Percentiles rank a stretch among this genome's conserved stretches.
Evolutionary conservation across 2,888 invertebrate species (phyloP).

Genomic region (Andricus curvator): DNA sequence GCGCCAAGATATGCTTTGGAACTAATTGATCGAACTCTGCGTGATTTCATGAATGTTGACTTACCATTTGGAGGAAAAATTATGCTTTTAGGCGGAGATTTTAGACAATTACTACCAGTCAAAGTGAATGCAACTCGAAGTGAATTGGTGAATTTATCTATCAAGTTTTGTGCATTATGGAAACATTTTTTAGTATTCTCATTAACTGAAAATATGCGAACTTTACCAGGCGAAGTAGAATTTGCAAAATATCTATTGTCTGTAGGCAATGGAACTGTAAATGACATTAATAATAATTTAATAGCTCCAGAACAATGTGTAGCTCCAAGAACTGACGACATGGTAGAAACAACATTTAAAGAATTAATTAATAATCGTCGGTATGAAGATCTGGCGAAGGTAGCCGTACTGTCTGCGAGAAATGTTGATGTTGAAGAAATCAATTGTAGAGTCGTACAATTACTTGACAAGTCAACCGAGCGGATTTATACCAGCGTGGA

Average conservation of each 20-base stretch:
- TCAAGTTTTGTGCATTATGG: no score
- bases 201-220: conserved; percentile 44
- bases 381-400: conserved; percentile 47
- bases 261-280: no score
- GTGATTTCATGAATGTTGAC: conserved; percentile 42
- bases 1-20: conserved; percentile 55
- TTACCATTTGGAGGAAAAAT: conserved; percentile 60
- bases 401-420: conserved; percentile 50
- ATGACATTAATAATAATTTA: no score
- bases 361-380: conserved; percentile 39
- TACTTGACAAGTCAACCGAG: conserved; percentile 47
- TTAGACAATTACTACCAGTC: conserved; percentile 49
- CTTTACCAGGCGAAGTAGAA: conserved; percentile 43
- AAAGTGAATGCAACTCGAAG: conserved; percentile 29
- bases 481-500: conserved; percentile 48
- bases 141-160: no score
- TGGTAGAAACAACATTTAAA: conserved; percentile 47
- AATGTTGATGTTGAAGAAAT: conserved; percentile 54
- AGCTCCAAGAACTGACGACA: conserved; percentile 41
- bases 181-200: conserved; percentile 20
- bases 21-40: conserved; percentile 36
- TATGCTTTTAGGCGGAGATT: conserved; percentile 51
- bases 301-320: no score
- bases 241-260: conserved; percentile 32
- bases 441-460: conserved; percentile 46